phyloP scores from a whole-genome alignment of 2,797 vertebrate species.

The Xyrichtys novacula region DNA sequence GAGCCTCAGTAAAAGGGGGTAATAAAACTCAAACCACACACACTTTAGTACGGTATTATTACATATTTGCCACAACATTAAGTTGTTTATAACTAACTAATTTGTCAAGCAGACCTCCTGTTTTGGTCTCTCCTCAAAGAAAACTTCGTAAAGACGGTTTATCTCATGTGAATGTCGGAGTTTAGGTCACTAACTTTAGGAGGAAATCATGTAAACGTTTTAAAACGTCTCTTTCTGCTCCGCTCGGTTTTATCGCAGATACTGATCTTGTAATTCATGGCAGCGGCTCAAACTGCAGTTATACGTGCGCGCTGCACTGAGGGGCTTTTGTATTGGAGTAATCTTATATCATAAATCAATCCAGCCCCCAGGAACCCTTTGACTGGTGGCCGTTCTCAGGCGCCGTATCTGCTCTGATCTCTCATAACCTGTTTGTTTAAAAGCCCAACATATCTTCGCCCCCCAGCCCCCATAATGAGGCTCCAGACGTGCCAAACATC shows the following conservation, averaged over 20 bases:
- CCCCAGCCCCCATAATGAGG: constrained; percentile 52
- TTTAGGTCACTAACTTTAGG: background rate
- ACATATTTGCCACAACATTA: too few species aligned
- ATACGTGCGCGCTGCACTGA: constrained; percentile 3
- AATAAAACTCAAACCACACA: too few species aligned
- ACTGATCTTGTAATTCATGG: background rate
- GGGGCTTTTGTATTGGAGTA: constrained; percentile 16
- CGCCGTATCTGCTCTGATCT: constrained; percentile 41
- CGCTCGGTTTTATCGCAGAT: background rate
- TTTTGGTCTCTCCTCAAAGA: too few species aligned
- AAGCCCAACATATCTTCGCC: constrained; percentile 45
- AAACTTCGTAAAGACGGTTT: too few species aligned
- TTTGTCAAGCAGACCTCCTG: too few species aligned
- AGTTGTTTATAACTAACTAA: too few species aligned
- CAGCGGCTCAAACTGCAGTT: background rate
- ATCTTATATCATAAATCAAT: constrained; percentile 33
- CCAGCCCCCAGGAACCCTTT: constrained; percentile 25
- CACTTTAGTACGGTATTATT: too few species aligned
- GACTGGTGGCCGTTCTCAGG: constrained; percentile 26
- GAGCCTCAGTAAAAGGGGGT: too few species aligned
- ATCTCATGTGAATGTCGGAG: too few species aligned
- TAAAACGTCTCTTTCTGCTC: background rate
- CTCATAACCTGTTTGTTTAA: constrained; percentile 59
- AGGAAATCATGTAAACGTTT: background rate
- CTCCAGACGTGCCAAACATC: constrained; percentile 72